Evolutionary conservation across 2,113 vertebrate species (phyloP).

Genomic region (Sarotherodon lohbergeri): DNA sequence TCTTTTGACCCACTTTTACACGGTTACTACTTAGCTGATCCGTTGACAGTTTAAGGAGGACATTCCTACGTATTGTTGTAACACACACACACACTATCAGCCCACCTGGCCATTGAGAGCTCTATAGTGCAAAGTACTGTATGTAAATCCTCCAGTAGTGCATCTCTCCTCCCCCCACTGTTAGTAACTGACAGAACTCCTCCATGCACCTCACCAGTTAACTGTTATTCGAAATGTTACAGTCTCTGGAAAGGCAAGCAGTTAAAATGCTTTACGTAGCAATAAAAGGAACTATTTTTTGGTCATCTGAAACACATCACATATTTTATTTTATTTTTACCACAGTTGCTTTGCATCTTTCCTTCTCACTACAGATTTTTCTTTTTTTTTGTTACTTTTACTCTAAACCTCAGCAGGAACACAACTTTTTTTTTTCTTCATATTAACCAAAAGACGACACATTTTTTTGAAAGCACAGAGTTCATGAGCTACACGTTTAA

Average conservation of each 20-base stretch:
- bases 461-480: neutral
- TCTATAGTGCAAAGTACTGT: constrained; percentile 77
- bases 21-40: constrained; percentile 34
- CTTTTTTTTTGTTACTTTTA: neutral
- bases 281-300: constrained; percentile 28
- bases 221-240: neutral
- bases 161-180: constrained; percentile 49
- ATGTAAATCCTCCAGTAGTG: constrained; percentile 71
- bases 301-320: neutral
- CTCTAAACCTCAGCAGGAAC: neutral
- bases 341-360: constrained; percentile 58
- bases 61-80: constrained; percentile 39
- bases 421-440: constrained; percentile 17
- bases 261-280: neutral
- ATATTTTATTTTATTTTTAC: neutral
- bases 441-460: constrained; percentile 7
- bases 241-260: neutral
- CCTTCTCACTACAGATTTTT: neutral
- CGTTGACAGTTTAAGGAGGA: constrained; percentile 27
- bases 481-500: constrained; percentile 26
- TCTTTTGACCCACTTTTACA: constrained; percentile 11
- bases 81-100: constrained; percentile 61
- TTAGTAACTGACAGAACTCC: constrained; percentile 38
- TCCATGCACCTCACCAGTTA: neutral
- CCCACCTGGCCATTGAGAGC: constrained; percentile 54